phyloP scores from a whole-genome alignment of 1,140 invertebrate genomes.

The Hesperophylax magnus region DNA sequence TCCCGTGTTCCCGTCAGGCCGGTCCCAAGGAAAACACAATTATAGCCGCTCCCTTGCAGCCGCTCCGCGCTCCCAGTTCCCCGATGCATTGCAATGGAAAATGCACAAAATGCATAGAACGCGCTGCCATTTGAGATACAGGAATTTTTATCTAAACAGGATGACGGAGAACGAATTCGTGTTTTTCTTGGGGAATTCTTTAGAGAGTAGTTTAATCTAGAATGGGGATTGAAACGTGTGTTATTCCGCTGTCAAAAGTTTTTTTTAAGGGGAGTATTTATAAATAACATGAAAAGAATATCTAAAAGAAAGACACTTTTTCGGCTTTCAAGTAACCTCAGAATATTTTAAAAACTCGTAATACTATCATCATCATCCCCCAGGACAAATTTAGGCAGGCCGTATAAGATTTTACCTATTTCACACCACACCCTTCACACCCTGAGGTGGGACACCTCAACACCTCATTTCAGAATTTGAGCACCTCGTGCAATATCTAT shows the following conservation, averaged over 20 bases:
- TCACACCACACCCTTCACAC: too few relatives aligned
- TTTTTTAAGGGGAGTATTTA: not conserved
- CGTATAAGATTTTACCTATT: too few relatives aligned
- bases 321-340: too few relatives aligned
- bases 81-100: constrained; percentile 31
- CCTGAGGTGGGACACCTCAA: too few relatives aligned
- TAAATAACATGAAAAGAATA: not conserved
- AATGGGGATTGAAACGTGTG: not conserved
- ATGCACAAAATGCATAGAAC: not conserved
- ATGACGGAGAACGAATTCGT: constrained; percentile 10
- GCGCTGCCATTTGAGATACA: constrained; percentile 6
- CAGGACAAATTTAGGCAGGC: too few relatives aligned
- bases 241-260: not conserved
- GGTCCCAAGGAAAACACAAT: constrained; percentile 45
- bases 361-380: too few relatives aligned
- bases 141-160: constrained; percentile 19
- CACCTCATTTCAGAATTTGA: too few relatives aligned
- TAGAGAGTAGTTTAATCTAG: not conserved
- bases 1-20: constrained; percentile 14
- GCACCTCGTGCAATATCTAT: too few relatives aligned
- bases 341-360: too few relatives aligned
- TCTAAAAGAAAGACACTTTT: too few relatives aligned
- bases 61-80: not conserved
- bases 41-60: constrained; percentile 22
- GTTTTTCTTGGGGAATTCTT: not conserved